phyloP scores from a whole-genome alignment of 2,888 invertebrate species.

The Coremacera marginata region DNA sequence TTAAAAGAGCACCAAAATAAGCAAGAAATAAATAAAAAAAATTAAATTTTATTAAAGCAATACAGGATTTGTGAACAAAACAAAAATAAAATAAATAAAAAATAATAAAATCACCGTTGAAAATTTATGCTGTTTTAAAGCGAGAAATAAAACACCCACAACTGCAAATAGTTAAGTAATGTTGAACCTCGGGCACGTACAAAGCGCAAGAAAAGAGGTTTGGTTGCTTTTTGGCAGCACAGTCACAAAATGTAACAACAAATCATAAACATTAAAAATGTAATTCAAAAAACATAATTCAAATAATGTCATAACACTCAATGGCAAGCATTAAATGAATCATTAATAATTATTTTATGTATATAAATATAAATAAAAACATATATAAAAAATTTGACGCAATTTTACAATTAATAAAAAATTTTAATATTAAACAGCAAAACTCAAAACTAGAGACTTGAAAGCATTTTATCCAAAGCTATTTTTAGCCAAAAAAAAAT shows the following conservation, averaged over 20 bases:
- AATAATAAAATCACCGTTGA: conserved; percentile 22
- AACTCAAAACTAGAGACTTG: too few species aligned
- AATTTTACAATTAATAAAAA: too few species aligned
- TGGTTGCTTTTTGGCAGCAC: neutral
- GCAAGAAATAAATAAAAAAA: neutral
- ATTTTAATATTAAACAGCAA: too few species aligned
- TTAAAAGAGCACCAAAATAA: neutral
- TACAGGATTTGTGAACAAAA: neutral
- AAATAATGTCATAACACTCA: too few species aligned
- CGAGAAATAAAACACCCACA: conserved; percentile 59
- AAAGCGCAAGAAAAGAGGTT: neutral
- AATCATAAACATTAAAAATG: too few species aligned
- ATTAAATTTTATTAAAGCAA: neutral
- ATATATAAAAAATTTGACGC: too few species aligned
- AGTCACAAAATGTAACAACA: neutral
- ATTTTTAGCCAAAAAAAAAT: too few species aligned
- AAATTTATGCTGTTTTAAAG: conserved; percentile 62
- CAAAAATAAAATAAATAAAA: neutral
- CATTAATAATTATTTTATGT: too few species aligned
- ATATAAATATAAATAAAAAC: too few species aligned
- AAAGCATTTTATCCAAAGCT: too few species aligned
- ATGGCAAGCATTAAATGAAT: too few species aligned
- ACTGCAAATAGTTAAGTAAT: neutral
- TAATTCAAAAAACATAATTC: neutral
- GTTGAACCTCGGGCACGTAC: neutral